Evolutionary conservation across 2,113 vertebrate species (phyloP).

Genomic region (Salminus brasiliensis): DNA sequence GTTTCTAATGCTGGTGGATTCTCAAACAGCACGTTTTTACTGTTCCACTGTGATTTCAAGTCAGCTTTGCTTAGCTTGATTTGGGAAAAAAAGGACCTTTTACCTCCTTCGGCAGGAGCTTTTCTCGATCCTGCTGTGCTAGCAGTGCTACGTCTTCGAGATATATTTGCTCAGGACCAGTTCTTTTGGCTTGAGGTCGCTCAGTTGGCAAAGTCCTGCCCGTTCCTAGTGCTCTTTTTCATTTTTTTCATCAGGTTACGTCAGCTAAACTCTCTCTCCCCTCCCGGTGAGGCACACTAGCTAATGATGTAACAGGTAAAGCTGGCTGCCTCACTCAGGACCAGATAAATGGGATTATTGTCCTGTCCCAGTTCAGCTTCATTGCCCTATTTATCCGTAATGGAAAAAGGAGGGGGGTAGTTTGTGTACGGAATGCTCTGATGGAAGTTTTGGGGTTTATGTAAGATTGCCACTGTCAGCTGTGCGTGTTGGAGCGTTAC

Average conservation of each 20-base stretch:
- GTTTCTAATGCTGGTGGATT: neutral
- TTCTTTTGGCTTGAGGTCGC: conserved; percentile 11
- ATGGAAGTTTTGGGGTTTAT: conserved; percentile 52
- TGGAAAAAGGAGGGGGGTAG: conserved; percentile 23
- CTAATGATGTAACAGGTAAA: conserved; percentile 73
- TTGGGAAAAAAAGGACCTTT: neutral
- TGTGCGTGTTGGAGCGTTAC: conserved; percentile 43
- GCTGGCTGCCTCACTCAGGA: conserved; percentile 57
- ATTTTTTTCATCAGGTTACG: conserved; percentile 41
- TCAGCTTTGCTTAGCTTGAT: neutral
- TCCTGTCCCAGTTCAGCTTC: conserved; percentile 59
- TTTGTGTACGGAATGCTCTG: conserved; percentile 50
- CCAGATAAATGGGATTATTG: conserved; percentile 72
- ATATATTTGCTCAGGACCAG: neutral
- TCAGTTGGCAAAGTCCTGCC: neutral
- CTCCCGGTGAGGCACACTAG: conserved; percentile 30
- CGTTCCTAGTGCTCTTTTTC: conserved; percentile 14
- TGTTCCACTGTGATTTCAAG: conserved; percentile 1
- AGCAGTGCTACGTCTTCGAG: neutral
- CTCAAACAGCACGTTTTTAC: conserved; percentile 5
- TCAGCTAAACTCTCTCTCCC: conserved; percentile 8
- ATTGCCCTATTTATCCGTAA: conserved; percentile 67
- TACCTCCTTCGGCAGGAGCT: neutral
- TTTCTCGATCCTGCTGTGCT: conserved; percentile 1
- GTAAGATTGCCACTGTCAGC: conserved; percentile 54